Conservation (phyloP, 2,797 vertebrate species). For the Pyrocephalus nanus region DNA sequence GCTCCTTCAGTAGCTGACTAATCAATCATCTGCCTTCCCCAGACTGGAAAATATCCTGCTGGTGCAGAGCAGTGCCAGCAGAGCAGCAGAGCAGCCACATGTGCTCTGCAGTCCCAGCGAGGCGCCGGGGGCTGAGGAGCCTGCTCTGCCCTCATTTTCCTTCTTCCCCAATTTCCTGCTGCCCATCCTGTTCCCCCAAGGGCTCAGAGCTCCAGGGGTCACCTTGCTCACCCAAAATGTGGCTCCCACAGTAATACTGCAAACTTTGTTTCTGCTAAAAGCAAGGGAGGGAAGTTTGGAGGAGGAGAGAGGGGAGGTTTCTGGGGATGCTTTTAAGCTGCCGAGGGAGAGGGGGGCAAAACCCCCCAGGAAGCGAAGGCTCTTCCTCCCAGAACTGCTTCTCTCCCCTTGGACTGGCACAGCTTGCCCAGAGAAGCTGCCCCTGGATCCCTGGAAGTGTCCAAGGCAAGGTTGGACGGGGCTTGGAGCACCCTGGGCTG, state of each 20-base stretch:
- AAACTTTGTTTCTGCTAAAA: background rate
- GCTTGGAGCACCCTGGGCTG: background rate
- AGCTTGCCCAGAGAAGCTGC: background rate
- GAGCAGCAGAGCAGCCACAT: background rate
- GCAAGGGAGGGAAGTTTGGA: background rate
- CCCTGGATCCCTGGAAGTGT: background rate
- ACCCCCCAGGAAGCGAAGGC: background rate
- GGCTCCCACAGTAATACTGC: background rate
- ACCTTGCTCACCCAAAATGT: rapidly evolving
- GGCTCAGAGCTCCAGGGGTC: background rate
- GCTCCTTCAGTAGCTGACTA: constrained; percentile 1
- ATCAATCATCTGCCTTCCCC: background rate
- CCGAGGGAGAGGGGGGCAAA: background rate
- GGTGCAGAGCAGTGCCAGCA: background rate
- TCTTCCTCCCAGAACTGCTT: background rate
- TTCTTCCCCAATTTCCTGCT: background rate
- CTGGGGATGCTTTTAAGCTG: background rate
- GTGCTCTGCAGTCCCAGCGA: background rate
- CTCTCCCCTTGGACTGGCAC: background rate
- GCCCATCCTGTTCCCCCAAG: background rate
- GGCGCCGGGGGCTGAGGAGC: background rate
- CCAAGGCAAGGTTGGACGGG: background rate
- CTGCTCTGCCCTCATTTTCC: background rate
- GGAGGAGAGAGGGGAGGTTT: background rate
- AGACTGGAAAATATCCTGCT: background rate